These are phyloP conservation scores for Acanthisitta chloris DNA, from an alignment of 2,113 vertebrate species.

Conservation along the genomic window DNA sequence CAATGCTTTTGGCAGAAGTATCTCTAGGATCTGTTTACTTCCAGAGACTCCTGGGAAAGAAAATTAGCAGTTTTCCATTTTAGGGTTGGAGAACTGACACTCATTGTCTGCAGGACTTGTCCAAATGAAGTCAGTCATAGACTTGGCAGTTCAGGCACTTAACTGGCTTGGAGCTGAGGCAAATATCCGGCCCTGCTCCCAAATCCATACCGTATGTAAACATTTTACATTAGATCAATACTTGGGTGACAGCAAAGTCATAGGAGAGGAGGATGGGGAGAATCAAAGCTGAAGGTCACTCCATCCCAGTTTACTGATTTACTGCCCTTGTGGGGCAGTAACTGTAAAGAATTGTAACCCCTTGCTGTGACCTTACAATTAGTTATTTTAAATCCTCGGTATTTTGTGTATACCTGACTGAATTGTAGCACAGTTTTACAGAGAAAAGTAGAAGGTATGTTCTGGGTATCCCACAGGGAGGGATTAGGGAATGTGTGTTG, in stretches of 20 bases:
- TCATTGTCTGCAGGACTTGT: neutral
- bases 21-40: neutral
- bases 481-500: neutral
- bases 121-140: neutral
- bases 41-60: neutral
- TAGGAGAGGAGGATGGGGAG: neutral
- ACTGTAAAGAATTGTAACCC: neutral
- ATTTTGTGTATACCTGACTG: neutral
- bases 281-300: neutral
- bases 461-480: neutral
- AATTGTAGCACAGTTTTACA: neutral
- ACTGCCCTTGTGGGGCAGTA: neutral
- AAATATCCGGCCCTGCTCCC: neutral
- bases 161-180: neutral
- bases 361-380: neutral
- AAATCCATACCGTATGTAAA: neutral
- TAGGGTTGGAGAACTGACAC: neutral
- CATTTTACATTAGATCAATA: neutral
- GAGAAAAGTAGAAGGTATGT: neutral
- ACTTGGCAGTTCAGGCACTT: neutral
- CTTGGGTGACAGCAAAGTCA: neutral
- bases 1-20: neutral
- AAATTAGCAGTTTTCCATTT: fast-evolving
- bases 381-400: neutral
- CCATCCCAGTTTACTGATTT: neutral